Conservation (phyloP, 1,140 invertebrate genomes). For the Drosophila willistoni region DNA sequence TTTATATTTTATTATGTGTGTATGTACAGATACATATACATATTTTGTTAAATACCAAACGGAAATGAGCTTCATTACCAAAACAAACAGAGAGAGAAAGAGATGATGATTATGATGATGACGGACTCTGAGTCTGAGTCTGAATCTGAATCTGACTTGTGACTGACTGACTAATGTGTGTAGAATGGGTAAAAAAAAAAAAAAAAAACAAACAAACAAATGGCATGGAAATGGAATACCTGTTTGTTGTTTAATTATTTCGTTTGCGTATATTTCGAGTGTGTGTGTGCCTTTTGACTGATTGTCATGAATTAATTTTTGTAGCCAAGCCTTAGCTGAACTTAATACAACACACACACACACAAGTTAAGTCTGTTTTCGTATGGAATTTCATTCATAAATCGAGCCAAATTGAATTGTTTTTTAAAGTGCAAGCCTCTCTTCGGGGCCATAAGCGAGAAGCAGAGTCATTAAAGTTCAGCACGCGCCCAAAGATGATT, state of each 20-base stretch:
- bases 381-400: conserved; percentile 72
- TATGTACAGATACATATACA: conserved; percentile 37
- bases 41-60: conserved; percentile 68
- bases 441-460: conserved; percentile 53
- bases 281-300: conserved; percentile 66
- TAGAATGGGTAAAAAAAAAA: conserved; percentile 63
- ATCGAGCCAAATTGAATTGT: conserved; percentile 77
- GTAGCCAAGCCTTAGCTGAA: conserved; percentile 56
- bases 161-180: conserved; percentile 71
- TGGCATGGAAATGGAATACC: conserved; percentile 68
- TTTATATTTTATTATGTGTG: background rate
- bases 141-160: conserved; percentile 13
- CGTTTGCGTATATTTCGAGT: conserved; percentile 76
- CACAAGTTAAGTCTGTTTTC: conserved; percentile 14
- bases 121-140: conserved; percentile 20
- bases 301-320: conserved; percentile 81
- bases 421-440: conserved; percentile 66
- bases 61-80: conserved; percentile 83
- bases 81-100: conserved; percentile 72
- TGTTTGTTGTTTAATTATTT: conserved; percentile 81
- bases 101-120: conserved; percentile 15
- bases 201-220: conserved; percentile 44
- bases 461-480: conserved; percentile 60
- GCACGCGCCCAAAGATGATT: conserved; percentile 77
- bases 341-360: conserved; percentile 2